Conservation (phyloP, 1,140 invertebrate genomes). For the Monomorium pharaonis region DNA sequence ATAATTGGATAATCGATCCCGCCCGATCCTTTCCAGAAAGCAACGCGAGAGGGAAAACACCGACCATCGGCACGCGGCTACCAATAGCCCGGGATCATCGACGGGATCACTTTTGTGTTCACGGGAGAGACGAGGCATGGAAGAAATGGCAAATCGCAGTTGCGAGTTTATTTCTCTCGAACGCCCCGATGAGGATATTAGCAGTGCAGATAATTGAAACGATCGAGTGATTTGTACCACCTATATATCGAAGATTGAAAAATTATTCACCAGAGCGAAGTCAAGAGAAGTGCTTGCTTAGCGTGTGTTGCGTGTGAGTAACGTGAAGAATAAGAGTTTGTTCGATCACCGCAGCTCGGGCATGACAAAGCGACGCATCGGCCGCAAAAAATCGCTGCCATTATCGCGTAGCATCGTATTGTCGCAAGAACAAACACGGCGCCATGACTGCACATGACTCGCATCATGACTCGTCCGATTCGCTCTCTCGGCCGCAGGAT, state of each 20-base stretch:
- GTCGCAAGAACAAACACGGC: conserved; percentile 51
- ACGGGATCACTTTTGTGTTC: neutral
- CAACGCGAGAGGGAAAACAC: conserved; percentile 13
- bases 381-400: conserved; percentile 51
- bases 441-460: conserved; percentile 52
- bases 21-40: conserved; percentile 56
- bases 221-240: conserved; percentile 3
- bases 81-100: neutral
- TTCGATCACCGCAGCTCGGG: conserved; percentile 15
- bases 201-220: conserved; percentile 12
- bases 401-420: conserved; percentile 51
- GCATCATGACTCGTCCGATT: conserved; percentile 42
- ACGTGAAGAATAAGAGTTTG: neutral
- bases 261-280: conserved; percentile 28
- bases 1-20: conserved; percentile 72
- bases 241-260: neutral
- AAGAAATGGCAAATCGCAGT: neutral
- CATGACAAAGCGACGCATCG: conserved; percentile 45
- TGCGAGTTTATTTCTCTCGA: neutral
- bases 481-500: neutral
- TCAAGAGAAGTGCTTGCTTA: conserved; percentile 12
- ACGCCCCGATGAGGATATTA: neutral
- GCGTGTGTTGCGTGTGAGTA: conserved; percentile 13
- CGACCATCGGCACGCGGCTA: conserved; percentile 27
- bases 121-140: neutral